Percentiles rank a stretch among this genome's conserved stretches.
phyloP scores from a whole-genome alignment of 1,140 invertebrate species.

The Calephelis nemesis region DNA sequence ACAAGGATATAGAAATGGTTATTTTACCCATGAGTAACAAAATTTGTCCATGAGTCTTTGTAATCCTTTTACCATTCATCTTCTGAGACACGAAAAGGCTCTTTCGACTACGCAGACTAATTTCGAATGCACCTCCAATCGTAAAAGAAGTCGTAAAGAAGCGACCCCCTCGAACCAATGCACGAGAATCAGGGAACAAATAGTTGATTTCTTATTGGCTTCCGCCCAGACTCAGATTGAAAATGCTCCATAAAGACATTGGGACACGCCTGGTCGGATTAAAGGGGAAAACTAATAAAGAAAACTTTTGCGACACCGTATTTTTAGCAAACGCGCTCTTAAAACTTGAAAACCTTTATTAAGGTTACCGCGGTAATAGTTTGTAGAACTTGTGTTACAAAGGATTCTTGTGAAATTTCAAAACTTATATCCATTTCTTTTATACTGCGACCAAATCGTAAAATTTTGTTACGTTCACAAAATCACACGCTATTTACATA shows the following conservation, averaged over 20 bases:
- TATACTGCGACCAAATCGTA: background rate
- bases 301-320: slow-evolving; percentile 77
- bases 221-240: slow-evolving; percentile 75
- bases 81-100: slow-evolving; percentile 74
- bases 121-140: slow-evolving; percentile 77
- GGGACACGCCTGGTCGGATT: slow-evolving; percentile 73
- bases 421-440: slow-evolving; percentile 10
- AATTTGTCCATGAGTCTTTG: slow-evolving; percentile 54
- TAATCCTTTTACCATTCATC: slow-evolving; percentile 75
- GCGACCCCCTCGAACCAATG: slow-evolving; percentile 66
- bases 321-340: slow-evolving; percentile 73
- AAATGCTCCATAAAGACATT: slow-evolving; percentile 79
- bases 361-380: slow-evolving; percentile 63
- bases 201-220: slow-evolving; percentile 78
- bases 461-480: too few species aligned
- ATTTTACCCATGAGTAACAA: slow-evolving; percentile 38
- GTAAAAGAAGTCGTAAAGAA: slow-evolving; percentile 78
- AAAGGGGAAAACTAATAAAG: slow-evolving; percentile 77
- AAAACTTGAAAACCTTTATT: slow-evolving; percentile 72
- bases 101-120: slow-evolving; percentile 64
- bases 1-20: slow-evolving; percentile 32
- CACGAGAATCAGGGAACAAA: slow-evolving; percentile 73
- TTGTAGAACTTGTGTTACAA: slow-evolving; percentile 43
- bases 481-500: too few species aligned
- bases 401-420: slow-evolving; percentile 13